Base-by-base conservation (phyloP, 2,888 invertebrate genomes). In the Drepana falcataria region DNA sequence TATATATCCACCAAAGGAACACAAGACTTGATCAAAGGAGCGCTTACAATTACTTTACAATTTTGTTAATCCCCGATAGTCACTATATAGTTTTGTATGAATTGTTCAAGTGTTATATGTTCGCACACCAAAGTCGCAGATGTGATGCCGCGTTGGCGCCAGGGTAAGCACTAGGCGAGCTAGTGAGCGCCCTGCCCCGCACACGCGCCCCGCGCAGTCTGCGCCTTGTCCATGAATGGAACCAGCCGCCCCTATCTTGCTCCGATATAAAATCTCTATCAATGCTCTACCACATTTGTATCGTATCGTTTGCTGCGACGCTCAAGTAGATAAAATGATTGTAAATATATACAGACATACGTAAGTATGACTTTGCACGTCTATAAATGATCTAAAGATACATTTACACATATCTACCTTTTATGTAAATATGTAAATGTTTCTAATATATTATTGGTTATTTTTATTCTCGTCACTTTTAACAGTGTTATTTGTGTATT, bases 201-300 rank as follows among this genome's bases (percentile, higher is more conserved):
- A 55, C 56, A 58, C 57, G 59, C 71, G 66, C 63, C 77, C 82
- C 87, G 85, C 87, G 84, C 87, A 77, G 81, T 81, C 83, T 85
- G 82, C 78, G 77, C 76, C 69, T 65, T 70, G 71, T 85, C 86
- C 79, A 91, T 91, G 90, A 91, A 91, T 91, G 90, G 78, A 81
- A 53, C 66, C 67, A 73, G 64, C 79, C 78, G 73, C 75, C 78
- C 79, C 77, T 69, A 71, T 71, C 78, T 69, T 76, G 69, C 74
- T 69, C 69, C 73, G 5, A 37, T 37, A 77, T 78, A 74, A 81
- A 81, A 77, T 81, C 74, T 66, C 73, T 80, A 72, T 71, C 75
- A 79, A 71, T 63, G 68, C 71, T 75, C 75, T 73, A 70, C 73
- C 77, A 77, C 78, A 81, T 84, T 82, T 76, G 76, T 79, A 79